A percentile compares a stretch with the other conserved stretches of the same genome.
phyloP scores from a whole-genome alignment of 2,113 vertebrate species.

The Syngnathus floridae region DNA sequence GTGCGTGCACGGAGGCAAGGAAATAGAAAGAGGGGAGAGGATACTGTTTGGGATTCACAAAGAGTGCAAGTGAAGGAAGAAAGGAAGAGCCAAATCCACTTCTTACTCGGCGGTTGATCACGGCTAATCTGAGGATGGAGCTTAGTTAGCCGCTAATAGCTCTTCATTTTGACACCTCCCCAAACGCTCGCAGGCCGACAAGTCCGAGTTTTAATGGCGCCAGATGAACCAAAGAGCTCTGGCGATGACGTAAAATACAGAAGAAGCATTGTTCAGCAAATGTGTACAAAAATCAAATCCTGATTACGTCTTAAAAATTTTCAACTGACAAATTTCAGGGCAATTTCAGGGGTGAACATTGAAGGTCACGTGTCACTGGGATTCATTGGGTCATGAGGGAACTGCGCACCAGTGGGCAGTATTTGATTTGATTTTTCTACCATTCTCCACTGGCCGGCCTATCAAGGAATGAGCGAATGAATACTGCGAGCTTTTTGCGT shows the following conservation, averaged over 20 bases:
- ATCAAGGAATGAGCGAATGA: slow-evolving; percentile 4
- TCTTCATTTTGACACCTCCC: slow-evolving; percentile 18
- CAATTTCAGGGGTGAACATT: slow-evolving; percentile 22
- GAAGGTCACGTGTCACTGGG: slow-evolving; percentile 37
- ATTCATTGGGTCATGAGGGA: slow-evolving; percentile 23
- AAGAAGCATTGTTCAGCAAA: slow-evolving; percentile 10
- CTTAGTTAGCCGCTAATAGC: slow-evolving; percentile 37
- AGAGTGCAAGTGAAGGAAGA: background rate
- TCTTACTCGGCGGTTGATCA: slow-evolving; percentile 26
- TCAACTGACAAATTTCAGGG: too few relatives aligned
- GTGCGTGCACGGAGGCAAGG: slow-evolving; percentile 7
- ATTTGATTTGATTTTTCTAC: background rate
- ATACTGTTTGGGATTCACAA: background rate
- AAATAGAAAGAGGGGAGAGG: background rate
- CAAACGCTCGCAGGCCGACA: slow-evolving; percentile 12
- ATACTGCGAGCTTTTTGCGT: background rate
- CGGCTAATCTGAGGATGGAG: slow-evolving; percentile 33
- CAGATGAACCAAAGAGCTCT: slow-evolving; percentile 18
- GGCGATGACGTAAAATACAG: background rate
- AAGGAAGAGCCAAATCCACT: slow-evolving; percentile 15
- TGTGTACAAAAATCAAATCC: slow-evolving; percentile 1
- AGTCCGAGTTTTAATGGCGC: slow-evolving; percentile 1
- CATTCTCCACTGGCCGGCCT: slow-evolving; percentile 26
- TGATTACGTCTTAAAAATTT: too few relatives aligned
- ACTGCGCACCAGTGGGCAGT: too few relatives aligned